These are phyloP conservation scores for Calliopsis andreniformis DNA, from an alignment of 1,140 invertebrate genomes.

Conservation along the genomic window DNA sequence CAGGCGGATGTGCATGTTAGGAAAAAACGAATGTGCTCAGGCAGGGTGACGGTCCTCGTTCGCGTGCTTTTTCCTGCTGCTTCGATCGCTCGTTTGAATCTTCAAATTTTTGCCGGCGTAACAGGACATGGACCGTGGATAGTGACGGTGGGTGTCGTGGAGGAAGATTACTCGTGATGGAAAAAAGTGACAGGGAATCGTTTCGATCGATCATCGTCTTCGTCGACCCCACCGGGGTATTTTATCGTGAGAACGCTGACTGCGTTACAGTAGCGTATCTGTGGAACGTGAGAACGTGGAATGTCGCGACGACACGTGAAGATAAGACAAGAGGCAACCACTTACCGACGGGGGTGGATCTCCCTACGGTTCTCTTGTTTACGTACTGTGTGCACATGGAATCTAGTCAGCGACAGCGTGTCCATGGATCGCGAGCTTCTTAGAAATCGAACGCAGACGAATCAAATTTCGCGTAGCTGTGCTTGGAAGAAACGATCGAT, in stretches of 20 bases:
- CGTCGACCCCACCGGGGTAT: not conserved
- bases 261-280: conserved; percentile 44
- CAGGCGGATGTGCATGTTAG: not conserved
- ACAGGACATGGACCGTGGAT: no score
- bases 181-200: not conserved
- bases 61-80: not conserved
- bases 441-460: not conserved
- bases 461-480: not conserved
- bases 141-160: not conserved
- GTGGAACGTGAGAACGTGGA: conserved; percentile 47
- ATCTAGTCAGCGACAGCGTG: conserved; percentile 31
- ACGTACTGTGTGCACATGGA: conserved; percentile 35
- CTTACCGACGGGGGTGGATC: conserved; percentile 33
- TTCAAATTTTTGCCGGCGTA: no score
- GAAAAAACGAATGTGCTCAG: not conserved
- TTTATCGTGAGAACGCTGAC: conserved; percentile 45
- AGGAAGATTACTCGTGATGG: not conserved
- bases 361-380: conserved; percentile 40
- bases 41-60: not conserved
- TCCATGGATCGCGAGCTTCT: not conserved
- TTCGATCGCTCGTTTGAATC: not conserved
- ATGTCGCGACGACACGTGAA: conserved; percentile 41
- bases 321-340: conserved; percentile 55
- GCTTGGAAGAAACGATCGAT: no score
- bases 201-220: not conserved